Evolutionary conservation across 2,797 vertebrate species (phyloP).

Genomic region (Eulemur coronatus): DNA sequence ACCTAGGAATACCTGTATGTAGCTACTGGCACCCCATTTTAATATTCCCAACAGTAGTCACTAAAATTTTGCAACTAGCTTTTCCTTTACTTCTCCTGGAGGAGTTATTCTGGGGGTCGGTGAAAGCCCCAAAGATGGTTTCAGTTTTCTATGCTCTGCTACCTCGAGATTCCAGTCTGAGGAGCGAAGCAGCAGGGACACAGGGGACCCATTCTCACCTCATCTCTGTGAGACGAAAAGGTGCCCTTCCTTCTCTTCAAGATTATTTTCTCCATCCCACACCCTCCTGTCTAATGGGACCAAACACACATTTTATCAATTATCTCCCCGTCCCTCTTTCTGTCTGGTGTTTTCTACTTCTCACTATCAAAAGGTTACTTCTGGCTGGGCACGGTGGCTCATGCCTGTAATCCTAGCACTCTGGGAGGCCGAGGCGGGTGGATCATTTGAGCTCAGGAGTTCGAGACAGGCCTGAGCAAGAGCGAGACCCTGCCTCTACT

Average conservation of each 20-base stretch:
- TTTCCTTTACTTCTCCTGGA: not conserved
- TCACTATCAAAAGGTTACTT: not conserved
- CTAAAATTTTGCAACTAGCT: not conserved
- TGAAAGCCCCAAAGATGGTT: not conserved
- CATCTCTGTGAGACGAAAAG: not conserved
- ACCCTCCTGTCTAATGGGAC: not conserved
- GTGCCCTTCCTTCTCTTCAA: not conserved
- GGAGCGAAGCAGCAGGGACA: not conserved
- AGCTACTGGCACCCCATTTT: not conserved
- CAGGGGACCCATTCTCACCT: not conserved
- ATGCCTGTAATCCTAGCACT: too few relatives aligned
- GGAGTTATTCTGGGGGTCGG: not conserved
- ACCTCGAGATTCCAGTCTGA: not conserved
- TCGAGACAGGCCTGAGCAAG: too few relatives aligned
- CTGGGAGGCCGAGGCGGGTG: too few relatives aligned
- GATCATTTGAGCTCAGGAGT: too few relatives aligned
- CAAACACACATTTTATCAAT: not conserved
- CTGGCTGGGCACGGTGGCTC: too few relatives aligned
- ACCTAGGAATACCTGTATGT: not conserved
- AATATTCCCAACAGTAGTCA: not conserved
- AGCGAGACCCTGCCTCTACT: too few relatives aligned
- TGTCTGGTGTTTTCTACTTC: not conserved
- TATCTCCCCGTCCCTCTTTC: not conserved
- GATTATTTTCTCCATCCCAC: not conserved
- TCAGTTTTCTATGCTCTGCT: not conserved